Conservation (phyloP, 2,888 invertebrate genomes). For the Phytoseiulus persimilis region DNA sequence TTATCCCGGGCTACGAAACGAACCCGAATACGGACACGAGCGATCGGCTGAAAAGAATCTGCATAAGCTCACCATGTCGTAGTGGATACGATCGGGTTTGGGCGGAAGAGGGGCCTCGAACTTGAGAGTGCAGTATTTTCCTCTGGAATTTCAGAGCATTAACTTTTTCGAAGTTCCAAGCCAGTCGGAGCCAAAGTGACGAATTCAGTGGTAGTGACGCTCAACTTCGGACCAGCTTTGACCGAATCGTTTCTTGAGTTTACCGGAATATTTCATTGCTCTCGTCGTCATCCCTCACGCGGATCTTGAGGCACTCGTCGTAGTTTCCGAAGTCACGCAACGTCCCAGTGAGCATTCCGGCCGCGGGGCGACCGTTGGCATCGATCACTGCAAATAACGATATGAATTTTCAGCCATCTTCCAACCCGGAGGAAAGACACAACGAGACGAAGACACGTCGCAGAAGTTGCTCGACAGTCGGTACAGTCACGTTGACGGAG, state of each 20-base stretch:
- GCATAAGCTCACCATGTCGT: neutral
- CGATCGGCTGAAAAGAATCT: neutral
- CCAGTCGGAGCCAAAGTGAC: neutral
- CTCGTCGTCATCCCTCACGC: slow-evolving; percentile 39
- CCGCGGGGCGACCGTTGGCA: slow-evolving; percentile 43
- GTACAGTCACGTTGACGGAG: too few relatives aligned
- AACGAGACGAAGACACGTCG: too few relatives aligned
- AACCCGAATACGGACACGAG: too few relatives aligned
- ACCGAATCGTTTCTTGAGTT: neutral
- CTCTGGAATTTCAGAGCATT: slow-evolving; percentile 6
- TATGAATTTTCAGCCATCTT: neutral
- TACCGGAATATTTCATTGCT: slow-evolving; percentile 26
- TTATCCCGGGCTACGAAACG: too few relatives aligned
- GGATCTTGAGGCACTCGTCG: slow-evolving; percentile 43
- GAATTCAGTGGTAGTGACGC: too few relatives aligned
- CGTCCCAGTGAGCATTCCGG: slow-evolving; percentile 44
- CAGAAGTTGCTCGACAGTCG: too few relatives aligned
- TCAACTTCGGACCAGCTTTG: too few relatives aligned
- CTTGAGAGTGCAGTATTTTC: slow-evolving; percentile 43
- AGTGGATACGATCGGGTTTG: slow-evolving; percentile 41
- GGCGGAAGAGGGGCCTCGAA: slow-evolving; percentile 41
- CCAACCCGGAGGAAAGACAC: too few relatives aligned
- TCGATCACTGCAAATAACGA: slow-evolving; percentile 43
- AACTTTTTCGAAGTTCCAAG: neutral
- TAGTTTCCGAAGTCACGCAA: slow-evolving; percentile 43